Conservation (phyloP, 2,797 vertebrate genomes). For the Alauda arvensis region DNA sequence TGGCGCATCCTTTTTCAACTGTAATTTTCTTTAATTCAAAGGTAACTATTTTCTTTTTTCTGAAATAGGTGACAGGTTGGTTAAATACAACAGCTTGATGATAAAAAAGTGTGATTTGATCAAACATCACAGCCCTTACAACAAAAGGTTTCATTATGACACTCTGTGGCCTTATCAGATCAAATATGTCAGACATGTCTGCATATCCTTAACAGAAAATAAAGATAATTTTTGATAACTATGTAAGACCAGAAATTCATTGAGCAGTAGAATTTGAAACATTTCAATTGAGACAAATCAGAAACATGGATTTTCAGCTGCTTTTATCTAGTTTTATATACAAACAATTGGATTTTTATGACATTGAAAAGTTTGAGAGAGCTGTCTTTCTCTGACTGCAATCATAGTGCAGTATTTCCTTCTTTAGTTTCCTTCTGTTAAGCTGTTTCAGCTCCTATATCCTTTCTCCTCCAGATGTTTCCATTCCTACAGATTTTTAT, state of each 20-base stretch:
- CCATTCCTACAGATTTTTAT: not conserved
- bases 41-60: not conserved
- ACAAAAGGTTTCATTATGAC: not conserved
- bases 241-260: not conserved
- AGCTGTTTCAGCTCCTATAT: not conserved
- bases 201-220: not conserved
- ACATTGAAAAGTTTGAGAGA: not conserved
- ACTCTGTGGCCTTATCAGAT: not conserved
- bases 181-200: not conserved
- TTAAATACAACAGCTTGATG: not conserved
- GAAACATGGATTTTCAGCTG: not conserved
- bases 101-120: not conserved
- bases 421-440: not conserved
- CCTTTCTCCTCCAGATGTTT: not conserved
- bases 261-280: not conserved
- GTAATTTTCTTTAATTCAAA: conserved; percentile 21
- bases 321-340: not conserved
- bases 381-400: not conserved
- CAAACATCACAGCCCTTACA: not conserved
- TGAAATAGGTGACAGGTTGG: not conserved
- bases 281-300: not conserved
- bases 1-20: not conserved
- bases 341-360: not conserved
- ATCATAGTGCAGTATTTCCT: not conserved
- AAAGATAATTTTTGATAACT: not conserved